Evolutionary conservation across 2,797 vertebrate species (phyloP).

Genomic region (Anisognathus igniventris): DNA sequence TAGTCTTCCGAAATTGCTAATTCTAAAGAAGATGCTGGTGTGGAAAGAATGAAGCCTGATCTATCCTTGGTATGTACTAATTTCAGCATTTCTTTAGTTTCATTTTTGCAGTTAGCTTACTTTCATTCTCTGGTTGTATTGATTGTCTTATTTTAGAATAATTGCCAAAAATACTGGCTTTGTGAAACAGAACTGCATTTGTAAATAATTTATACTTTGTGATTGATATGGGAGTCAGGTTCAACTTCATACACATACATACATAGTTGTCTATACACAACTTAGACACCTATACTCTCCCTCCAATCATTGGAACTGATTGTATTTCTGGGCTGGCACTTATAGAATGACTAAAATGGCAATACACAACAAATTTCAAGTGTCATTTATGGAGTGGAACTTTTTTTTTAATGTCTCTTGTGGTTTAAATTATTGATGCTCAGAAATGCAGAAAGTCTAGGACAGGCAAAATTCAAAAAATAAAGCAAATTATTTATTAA

Average conservation of each 20-base stretch:
- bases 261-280: background rate
- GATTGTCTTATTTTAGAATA: background rate
- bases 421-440: background rate
- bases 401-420: background rate
- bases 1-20: background rate
- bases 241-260: background rate
- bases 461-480: background rate
- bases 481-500: background rate
- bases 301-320: background rate
- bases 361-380: background rate
- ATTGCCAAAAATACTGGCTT: fast-evolving
- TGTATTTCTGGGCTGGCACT: background rate
- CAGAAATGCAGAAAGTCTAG: background rate
- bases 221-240: background rate
- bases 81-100: background rate
- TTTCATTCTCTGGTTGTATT: background rate
- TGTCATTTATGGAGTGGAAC: background rate
- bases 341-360: background rate
- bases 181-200: background rate
- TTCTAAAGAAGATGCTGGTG: background rate
- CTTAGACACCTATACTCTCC: background rate
- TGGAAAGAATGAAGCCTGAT: background rate
- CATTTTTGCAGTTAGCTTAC: background rate
- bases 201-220: background rate
- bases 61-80: background rate